These are phyloP conservation scores for Lasioglossum morio DNA, from an alignment of 2,888 invertebrate genomes.

Conservation along the genomic window DNA sequence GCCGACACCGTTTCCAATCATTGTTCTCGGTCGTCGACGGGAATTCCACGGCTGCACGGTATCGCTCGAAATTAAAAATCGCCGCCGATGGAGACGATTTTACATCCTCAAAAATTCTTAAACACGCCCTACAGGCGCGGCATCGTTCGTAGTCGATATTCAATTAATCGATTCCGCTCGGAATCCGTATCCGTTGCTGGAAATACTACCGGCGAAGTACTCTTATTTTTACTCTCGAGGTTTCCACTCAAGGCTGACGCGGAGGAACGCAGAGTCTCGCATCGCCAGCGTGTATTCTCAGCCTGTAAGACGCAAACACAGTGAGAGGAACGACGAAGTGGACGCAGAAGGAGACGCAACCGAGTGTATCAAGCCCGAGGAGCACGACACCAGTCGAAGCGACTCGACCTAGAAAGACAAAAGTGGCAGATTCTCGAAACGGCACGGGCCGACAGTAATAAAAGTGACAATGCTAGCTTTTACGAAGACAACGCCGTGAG, in stretches of 20 bases:
- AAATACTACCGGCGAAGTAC: neutral
- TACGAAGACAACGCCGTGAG: slow-evolving; percentile 55
- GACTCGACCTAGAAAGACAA: slow-evolving; percentile 44
- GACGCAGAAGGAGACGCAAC: slow-evolving; percentile 11
- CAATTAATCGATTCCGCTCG: slow-evolving; percentile 6
- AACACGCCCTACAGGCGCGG: neutral
- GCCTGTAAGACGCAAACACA: slow-evolving; percentile 10
- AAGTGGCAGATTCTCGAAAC: slow-evolving; percentile 41
- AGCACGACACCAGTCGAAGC: neutral
- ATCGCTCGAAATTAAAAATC: slow-evolving; percentile 20
- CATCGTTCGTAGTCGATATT: neutral
- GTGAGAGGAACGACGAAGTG: neutral
- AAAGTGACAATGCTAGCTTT: slow-evolving; percentile 57
- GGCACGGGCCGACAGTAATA: slow-evolving; percentile 32
- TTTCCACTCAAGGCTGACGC: neutral
- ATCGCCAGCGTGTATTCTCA: neutral
- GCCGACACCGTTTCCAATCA: slow-evolving; percentile 36
- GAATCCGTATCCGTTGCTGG: neutral
- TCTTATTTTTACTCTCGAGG: slow-evolving; percentile 8
- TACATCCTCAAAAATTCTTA: no score
- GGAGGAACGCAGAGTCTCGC: neutral
- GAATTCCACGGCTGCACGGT: neutral
- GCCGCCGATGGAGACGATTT: neutral
- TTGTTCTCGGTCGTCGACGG: slow-evolving; percentile 13
- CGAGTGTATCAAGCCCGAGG: neutral